Evolutionary conservation across 30 jellyfish, hydroid and myxozoan genomes (phyloP), one percentile per base, ranked within the genome.

Genomic region (Turritopsis rubra): DNA sequence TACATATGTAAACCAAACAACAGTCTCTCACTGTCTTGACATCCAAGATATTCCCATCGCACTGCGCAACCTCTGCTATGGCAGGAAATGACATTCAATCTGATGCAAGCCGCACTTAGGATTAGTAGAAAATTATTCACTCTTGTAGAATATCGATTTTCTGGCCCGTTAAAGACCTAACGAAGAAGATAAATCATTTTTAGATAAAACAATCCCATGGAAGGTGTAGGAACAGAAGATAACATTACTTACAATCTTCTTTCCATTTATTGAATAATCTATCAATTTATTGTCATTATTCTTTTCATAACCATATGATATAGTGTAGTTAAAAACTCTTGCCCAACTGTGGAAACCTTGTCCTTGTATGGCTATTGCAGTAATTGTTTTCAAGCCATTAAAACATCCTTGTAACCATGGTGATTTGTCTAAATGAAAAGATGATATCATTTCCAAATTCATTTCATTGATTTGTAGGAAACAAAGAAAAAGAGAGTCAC

Each of bases 331-430:
- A 28, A 60, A 19, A 21, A 77, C 71, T 53, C 71, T n/a, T n/a
- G 20, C 85, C 23, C 22, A 17, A 77, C 29, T 24, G 20, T 18
- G 18, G 53, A 26, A 77, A n/a, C 85, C 85, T 1, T 77, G 85
- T 16, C 85, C 85, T 29, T 77, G 85, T 1, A 77, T 22, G 18
- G 85, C 85, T 0, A 77, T 52, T 16, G 85, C 85, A 1, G 24
- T 29, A 18, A 77, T 60, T 0, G 72, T 30, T 77, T 24, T 53
- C 13, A 1, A 0, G 18, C n/a, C 7, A 26, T 24, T 0, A 29
- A 77, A 77, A 52, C 85, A 77, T 29, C n/a, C 71, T 77, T 77
- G 85, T 26, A 26, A 16, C 85, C 85, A 77, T 18, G 85, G 85
- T 4, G n/a, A 5, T 16, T 29, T 7, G 53, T 77, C 85, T 77